Evolutionary conservation across 2,888 invertebrate genomes (phyloP).

Genomic region (Euclidia mi): DNA sequence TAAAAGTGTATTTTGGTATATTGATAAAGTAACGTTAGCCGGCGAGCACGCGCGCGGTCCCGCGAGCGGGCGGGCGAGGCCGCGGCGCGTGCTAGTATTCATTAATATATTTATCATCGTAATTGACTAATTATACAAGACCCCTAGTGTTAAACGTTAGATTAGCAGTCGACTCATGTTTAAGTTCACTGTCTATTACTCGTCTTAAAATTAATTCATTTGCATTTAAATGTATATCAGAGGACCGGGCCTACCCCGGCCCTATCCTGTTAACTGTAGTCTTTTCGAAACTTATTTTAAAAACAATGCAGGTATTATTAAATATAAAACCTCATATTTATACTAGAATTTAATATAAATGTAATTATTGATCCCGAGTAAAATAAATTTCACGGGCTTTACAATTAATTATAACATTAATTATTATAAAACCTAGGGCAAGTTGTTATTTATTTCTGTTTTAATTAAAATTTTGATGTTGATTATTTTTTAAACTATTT

Average conservation of each 20-base stretch:
- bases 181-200: slow-evolving; percentile 82
- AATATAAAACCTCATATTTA: slow-evolving; percentile 89
- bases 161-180: slow-evolving; percentile 77
- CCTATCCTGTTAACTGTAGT: slow-evolving; percentile 76
- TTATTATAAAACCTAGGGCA: slow-evolving; percentile 89
- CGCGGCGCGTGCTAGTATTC: slow-evolving; percentile 63
- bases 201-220: slow-evolving; percentile 76
- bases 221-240: slow-evolving; percentile 84
- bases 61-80: slow-evolving; percentile 55
- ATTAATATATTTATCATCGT: slow-evolving; percentile 88
- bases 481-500: slow-evolving; percentile 88
- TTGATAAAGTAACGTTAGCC: slow-evolving; percentile 70
- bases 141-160: slow-evolving; percentile 86
- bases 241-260: slow-evolving; percentile 62
- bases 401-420: slow-evolving; percentile 89
- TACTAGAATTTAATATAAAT: slow-evolving; percentile 88
- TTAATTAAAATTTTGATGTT: slow-evolving; percentile 83
- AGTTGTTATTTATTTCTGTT: slow-evolving; percentile 92
- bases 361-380: slow-evolving; percentile 86
- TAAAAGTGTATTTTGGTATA: slow-evolving; percentile 88
- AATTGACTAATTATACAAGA: slow-evolving; percentile 90
- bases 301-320: slow-evolving; percentile 90
- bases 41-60: slow-evolving; percentile 51
- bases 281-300: slow-evolving; percentile 86
- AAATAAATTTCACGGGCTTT: slow-evolving; percentile 89